Percentiles rank a stretch among this genome's conserved stretches.
Conservation (phyloP, 1,140 invertebrate genomes). For the Megalonaias nervosa region DNA sequence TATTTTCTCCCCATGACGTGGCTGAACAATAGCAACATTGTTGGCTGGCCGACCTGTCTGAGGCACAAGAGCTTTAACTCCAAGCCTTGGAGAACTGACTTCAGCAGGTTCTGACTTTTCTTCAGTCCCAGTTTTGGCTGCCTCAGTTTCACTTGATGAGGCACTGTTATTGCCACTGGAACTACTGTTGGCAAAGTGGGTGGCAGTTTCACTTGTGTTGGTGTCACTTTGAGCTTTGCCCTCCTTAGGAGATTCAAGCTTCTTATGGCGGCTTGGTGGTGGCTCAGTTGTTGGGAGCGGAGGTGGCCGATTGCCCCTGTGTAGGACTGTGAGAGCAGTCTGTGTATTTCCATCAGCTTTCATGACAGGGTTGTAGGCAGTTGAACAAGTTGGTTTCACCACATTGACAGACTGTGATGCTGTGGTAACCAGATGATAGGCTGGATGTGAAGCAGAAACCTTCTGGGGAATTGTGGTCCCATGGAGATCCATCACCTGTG, state of each 20-base stretch:
- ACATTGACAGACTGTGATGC: conserved; percentile 59
- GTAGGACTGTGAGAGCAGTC: conserved; percentile 59
- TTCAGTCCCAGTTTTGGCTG: conserved; percentile 49
- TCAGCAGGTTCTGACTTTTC: conserved; percentile 44
- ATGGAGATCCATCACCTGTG: conserved; percentile 25
- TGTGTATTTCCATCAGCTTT: conserved; percentile 66
- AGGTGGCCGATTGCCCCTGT: conserved; percentile 41
- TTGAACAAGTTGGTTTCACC: conserved; percentile 63
- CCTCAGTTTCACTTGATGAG: conserved; percentile 65
- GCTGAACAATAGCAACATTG: conserved; percentile 67
- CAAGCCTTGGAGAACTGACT: conserved; percentile 62
- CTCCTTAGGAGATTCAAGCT: conserved; percentile 36
- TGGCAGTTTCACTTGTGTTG: conserved; percentile 1
- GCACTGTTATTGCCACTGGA: conserved; percentile 31
- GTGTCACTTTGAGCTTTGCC: conserved; percentile 13
- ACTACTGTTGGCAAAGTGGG: conserved; percentile 5
- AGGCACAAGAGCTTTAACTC: conserved; percentile 61
- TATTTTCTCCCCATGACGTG: conserved; percentile 66
- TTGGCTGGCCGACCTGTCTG: conserved; percentile 60
- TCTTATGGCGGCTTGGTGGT: conserved; percentile 38
- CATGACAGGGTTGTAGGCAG: conserved; percentile 42
- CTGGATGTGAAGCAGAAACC: conserved; percentile 11
- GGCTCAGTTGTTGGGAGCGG: conserved; percentile 44
- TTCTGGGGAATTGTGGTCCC: no score
- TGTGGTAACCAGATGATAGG: conserved; percentile 30